Evolutionary conservation across 2,888 invertebrate genomes (phyloP), one percentile per base, ranked within the genome.

Genomic region (Leistus spinibarbis): DNA sequence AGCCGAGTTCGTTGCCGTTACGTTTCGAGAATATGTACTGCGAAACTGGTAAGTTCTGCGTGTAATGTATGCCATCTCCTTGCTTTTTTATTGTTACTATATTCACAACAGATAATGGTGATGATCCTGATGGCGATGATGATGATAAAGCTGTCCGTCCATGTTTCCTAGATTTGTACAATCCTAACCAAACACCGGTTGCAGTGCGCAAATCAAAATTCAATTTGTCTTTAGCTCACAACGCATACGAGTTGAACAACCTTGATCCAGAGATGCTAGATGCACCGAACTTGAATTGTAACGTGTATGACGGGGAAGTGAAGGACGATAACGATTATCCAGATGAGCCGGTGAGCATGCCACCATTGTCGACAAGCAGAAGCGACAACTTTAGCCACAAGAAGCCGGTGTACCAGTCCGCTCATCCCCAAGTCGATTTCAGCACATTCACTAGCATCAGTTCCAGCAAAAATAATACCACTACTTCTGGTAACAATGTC

Each of bases 361-460:
- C 88, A 22, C 88, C 88, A 69, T 84, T 88, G 67, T 84, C 87
- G n/a, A 80, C 83, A 23, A 85, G 84, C 77, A 83, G 83, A 75
- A 81, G 79, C 72, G 82, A 84, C 1, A 86, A 88, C 76, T 93
- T 93, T 84, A 92, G 91, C 81, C 90, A 93, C 82, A 89, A 91
- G 72, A 93, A 91, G 81, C 93, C 93, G 0, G 89, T 90, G 54
- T 93, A 94, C 82, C 93, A 93, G 81, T 92, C 93, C 77, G 93
- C 93, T 13, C 91, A 93, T 81, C 88, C 92, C 1, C 89, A 88
- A 77, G 83, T 77, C 81, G 71, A 56, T 13, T 23, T 56, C 54
- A 66, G 23, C 4, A 62, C 23, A 7, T 24, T 19, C 9, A 54
- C 19, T 22, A 17, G 77, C 19, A n/a, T 79, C 57, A 80, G 79